Base-by-base conservation (phyloP, 2,113 vertebrate genomes). In the Calidris pygmaea region DNA sequence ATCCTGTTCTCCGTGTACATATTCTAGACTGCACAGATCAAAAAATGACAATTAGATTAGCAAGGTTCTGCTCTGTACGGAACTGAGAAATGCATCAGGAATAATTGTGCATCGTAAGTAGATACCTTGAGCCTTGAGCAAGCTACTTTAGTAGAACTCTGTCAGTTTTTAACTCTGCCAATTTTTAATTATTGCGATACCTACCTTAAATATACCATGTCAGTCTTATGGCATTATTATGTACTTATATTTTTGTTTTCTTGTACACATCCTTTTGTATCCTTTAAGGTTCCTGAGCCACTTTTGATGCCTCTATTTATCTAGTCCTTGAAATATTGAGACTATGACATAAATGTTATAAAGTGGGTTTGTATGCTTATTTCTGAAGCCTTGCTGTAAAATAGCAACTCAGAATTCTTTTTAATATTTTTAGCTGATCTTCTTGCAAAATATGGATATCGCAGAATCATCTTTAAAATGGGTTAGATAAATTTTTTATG, bases 401-500 rank as follows among this genome's bases (percentile, higher is more conserved):
- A 66, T 59, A 80, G 19, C 35, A 74, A 90, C 16, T 71, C 50
- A 77, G 45, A 63, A 65, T 67, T 89, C 32, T 85, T 85, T 76
- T 15, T 32, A 91, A 79, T 93, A 71, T 39, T 92, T 87, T 75
- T 39, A 67, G 34, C 50, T 85, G 52, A 12, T 77, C 77, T 37
- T 78, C 72, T 70, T 85, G 83, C 45, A 70, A n/a, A 74, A 53
- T 15, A 30, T 34, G 73, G 47, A 47, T 87, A 90, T 81, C 50
- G 60, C 37, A 93, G 67, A 76, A 83, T 56, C 52, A 59, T 43
- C 63, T 95, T 89, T 91, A 87, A 95, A 96, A 47, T 60, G 70
- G 94, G 75, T 66, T 91, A 90, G 27, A 87, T 71, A 73, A 34
- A 71, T 89, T 56, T 90, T 96, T 72, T 81, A 92, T 93, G 75